Evolutionary conservation across 2,113 vertebrate species (phyloP).

Genomic region (Mirza zaza): DNA sequence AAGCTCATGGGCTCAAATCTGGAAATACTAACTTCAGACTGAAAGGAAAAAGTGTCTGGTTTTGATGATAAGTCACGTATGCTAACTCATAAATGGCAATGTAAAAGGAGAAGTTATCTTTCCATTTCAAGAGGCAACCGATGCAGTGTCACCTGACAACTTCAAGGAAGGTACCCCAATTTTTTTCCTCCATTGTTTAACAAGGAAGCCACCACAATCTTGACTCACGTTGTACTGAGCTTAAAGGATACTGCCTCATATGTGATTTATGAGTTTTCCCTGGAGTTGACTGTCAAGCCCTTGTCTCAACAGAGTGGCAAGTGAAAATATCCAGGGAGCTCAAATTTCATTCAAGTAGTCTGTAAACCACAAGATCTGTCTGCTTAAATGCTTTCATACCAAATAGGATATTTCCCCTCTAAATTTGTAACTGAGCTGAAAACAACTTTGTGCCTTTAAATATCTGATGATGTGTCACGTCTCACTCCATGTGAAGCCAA

Average conservation of each 20-base stretch:
- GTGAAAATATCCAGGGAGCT: slow-evolving; percentile 60
- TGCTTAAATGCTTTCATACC: slow-evolving; percentile 60
- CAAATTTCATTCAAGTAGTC: slow-evolving; percentile 70
- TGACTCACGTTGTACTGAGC: neutral
- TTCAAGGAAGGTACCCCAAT: neutral
- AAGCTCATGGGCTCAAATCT: neutral
- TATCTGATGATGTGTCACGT: slow-evolving; percentile 62
- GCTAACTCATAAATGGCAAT: neutral
- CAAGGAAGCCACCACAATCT: neutral
- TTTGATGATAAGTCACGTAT: neutral
- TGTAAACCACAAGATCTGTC: slow-evolving; percentile 67
- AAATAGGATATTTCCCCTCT: slow-evolving; percentile 66
- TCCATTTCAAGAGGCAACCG: neutral
- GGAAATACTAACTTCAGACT: neutral
- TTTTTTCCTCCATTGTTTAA: neutral
- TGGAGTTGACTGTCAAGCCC: slow-evolving; percentile 61
- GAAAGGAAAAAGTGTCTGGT: neutral
- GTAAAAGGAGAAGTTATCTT: neutral
- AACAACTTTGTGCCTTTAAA: slow-evolving; percentile 65
- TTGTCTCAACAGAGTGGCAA: slow-evolving; percentile 57
- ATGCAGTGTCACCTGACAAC: neutral
- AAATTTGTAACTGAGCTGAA: slow-evolving; percentile 74
- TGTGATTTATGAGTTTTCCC: slow-evolving; percentile 53
- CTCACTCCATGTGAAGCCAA: slow-evolving; percentile 65
- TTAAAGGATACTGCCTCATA: neutral